Evolutionary conservation across 2,888 invertebrate genomes (phyloP).

Genomic region (Sympetrum striolatum): DNA sequence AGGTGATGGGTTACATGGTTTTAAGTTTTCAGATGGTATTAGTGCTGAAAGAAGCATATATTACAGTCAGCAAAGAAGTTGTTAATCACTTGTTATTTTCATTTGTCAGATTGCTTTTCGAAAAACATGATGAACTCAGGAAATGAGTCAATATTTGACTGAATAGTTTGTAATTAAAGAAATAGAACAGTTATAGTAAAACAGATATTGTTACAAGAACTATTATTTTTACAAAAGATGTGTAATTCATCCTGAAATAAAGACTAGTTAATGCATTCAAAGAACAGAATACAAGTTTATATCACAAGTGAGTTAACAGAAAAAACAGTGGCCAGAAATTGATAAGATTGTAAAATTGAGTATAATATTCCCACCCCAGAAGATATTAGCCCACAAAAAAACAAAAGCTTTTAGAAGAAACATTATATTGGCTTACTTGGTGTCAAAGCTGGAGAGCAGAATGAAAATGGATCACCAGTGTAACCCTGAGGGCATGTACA

Average conservation of each 20-base stretch:
- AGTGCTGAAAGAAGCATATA: slow-evolving; percentile 21
- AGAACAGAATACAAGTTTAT: background rate
- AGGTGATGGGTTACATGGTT: slow-evolving; percentile 83
- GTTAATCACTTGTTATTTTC: background rate
- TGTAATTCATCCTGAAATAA: background rate
- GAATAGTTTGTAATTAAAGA: background rate
- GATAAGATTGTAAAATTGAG: too few relatives aligned
- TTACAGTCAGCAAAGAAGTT: background rate
- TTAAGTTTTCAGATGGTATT: slow-evolving; percentile 30
- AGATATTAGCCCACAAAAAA: too few relatives aligned
- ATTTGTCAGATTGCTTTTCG: background rate
- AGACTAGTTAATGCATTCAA: background rate
- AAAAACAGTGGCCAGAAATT: background rate
- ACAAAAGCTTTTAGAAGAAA: background rate
- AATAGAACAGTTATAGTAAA: background rate
- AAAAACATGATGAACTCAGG: background rate
- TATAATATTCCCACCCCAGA: too few relatives aligned
- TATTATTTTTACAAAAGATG: background rate
- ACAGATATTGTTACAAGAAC: background rate
- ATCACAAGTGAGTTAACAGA: background rate
- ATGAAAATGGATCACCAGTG: slow-evolving; percentile 56
- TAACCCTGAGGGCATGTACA: slow-evolving; percentile 65
- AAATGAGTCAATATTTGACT: background rate
- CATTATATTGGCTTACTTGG: slow-evolving; percentile 46
- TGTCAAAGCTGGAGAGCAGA: slow-evolving; percentile 52